Percentiles rank a stretch among this genome's conserved stretches.
Conservation (phyloP, 2,113 vertebrate species). For the Asarcornis scutulata region DNA sequence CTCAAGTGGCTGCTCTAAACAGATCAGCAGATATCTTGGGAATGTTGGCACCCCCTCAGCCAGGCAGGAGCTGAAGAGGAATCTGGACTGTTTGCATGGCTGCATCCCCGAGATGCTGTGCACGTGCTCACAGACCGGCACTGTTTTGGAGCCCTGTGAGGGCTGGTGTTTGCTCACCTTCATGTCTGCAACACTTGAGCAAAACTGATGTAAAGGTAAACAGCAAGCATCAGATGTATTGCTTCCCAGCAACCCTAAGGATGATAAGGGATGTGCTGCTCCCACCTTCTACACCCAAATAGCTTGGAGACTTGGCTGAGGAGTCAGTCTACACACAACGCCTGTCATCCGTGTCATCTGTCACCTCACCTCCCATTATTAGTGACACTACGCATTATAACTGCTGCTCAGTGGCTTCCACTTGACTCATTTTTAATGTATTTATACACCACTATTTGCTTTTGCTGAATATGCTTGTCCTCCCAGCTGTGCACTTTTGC, state of each 20-base stretch:
- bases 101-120: neutral
- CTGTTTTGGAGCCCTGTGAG: neutral
- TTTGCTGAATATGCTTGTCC: neutral
- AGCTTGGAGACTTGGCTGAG: accelerated
- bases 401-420: neutral
- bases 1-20: neutral
- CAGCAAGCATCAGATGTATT: neutral
- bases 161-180: neutral
- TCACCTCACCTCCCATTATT: neutral
- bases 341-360: neutral
- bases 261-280: neutral
- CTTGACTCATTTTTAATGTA: neutral
- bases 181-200: accelerated
- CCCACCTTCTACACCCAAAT: neutral
- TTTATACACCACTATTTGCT: neutral
- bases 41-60: neutral
- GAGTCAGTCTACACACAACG: accelerated
- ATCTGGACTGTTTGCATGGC: neutral
- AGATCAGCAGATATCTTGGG: neutral
- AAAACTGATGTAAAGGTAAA: neutral
- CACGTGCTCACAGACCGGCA: neutral
- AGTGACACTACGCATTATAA: accelerated
- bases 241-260: neutral
- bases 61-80: neutral
- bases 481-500: neutral